A percentile compares a stretch with the other conserved stretches of the same genome.
Conservation (phyloP, 1,140 invertebrate genomes). For the Ceratoteleas bidentatus region DNA sequence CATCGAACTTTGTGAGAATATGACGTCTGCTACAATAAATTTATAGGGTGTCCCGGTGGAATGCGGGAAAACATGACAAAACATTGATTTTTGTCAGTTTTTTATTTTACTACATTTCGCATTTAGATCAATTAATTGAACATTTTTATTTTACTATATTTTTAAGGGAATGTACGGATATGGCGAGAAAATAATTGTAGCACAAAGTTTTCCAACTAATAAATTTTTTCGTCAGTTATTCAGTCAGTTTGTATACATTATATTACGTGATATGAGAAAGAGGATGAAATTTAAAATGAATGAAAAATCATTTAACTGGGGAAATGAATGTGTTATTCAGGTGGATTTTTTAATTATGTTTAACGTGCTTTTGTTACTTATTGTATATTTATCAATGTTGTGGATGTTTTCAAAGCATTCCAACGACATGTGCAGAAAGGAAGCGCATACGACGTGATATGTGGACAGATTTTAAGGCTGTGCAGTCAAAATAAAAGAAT, state of each 20-base stretch:
- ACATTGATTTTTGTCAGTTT: conserved; percentile 27
- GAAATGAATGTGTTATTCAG: too few species aligned
- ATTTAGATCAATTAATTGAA: too few species aligned
- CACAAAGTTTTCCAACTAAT: too few species aligned
- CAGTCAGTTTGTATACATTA: too few species aligned
- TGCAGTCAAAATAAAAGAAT: conserved; percentile 78
- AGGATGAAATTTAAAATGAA: too few species aligned
- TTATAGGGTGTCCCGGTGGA: conserved; percentile 68
- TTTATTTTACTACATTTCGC: too few species aligned
- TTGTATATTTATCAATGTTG: conserved; percentile 34
- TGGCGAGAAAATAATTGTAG: too few species aligned
- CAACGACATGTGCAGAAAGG: conserved; percentile 36
- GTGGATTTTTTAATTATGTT: neutral
- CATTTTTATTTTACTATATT: too few species aligned
- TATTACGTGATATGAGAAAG: too few species aligned
- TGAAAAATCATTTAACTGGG: neutral
- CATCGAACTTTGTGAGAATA: conserved; percentile 66
- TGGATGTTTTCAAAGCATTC: conserved; percentile 68
- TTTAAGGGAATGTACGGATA: too few species aligned
- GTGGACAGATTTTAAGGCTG: conserved; percentile 78
- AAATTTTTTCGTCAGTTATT: too few species aligned
- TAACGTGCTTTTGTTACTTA: too few species aligned
- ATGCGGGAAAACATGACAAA: conserved; percentile 62
- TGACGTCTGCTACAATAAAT: conserved; percentile 71
- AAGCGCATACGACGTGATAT: conserved; percentile 62